Evolutionary conservation across 2,797 vertebrate species (phyloP), one percentile per base, ranked within the genome.

Genomic region (Meda fulgida): DNA sequence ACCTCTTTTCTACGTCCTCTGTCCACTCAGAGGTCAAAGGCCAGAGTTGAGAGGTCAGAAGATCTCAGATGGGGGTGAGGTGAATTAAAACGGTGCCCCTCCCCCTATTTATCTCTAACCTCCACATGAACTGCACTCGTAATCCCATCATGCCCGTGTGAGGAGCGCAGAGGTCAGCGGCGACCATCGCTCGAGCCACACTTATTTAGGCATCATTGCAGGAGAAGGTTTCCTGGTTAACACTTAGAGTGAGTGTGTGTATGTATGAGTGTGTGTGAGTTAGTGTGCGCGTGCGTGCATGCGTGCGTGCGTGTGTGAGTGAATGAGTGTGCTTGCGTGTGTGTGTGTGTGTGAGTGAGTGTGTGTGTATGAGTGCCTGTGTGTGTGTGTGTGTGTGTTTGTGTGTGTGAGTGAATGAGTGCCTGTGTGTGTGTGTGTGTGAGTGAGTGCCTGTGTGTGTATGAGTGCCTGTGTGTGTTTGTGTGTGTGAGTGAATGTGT

Each of bases 81-180:
- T 78, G 10, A 81, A 16, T 65, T 65, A 53, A 66, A 66, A 9
- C 16, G 6, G 0, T 40, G 67, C 18, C 55, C 79, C n/a, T 48
- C 82, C 72, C 67, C 63, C 43, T 34, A 29, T 36, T n/a, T n/a
- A 53, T 31, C 3, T 81, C 21, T 81, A 78, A 83, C 83, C 86
- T 83, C 63, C 77, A 66, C 84, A 86, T 89, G 83, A 86, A 85
- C 86, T 78, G 23, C 78, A 60, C 80, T 80, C 69, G 38, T 66
- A 83, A 83, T 81, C 86, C 73, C 72, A 87, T 84, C 80, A 88
- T 87, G 67, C 86, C 40, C 65, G 16, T 70, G 82, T 48, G 81
- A 69, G 70, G 80, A 46, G 72, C 19, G 46, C 60, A 11, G 13
- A 75, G 80, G 85, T 85, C 85, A 84, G 85, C 23, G 7, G 66